These are phyloP conservation scores for Spea bombifrons DNA, from an alignment of 2,113 vertebrate species.

Conservation along the genomic window DNA sequence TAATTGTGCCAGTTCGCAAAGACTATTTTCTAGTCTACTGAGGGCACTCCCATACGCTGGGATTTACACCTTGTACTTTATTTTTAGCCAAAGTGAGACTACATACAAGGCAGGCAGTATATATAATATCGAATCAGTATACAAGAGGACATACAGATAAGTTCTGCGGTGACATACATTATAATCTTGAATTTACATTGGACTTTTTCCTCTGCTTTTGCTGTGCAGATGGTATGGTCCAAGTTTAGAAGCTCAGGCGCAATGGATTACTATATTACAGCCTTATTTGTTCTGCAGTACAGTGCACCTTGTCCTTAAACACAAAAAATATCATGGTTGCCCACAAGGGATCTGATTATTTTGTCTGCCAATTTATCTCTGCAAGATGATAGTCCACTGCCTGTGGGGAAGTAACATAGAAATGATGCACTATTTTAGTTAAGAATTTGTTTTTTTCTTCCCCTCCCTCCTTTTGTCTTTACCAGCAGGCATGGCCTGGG, in stretches of 20 bases:
- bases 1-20: constrained; percentile 10
- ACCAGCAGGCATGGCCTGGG: constrained; percentile 93
- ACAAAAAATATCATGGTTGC: neutral
- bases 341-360: neutral
- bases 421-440: constrained; percentile 55
- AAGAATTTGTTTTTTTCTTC: constrained; percentile 57
- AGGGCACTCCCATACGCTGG: neutral
- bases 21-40: neutral
- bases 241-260: too few relatives aligned
- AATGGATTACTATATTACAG: too few relatives aligned
- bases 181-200: too few relatives aligned
- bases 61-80: too few relatives aligned
- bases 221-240: too few relatives aligned
- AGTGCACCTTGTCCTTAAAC: neutral
- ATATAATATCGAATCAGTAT: too few relatives aligned
- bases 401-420: constrained; percentile 50
- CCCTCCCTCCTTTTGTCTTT: constrained; percentile 58
- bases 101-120: too few relatives aligned
- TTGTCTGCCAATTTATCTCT: constrained; percentile 57
- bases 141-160: too few relatives aligned
- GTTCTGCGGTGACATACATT: too few relatives aligned
- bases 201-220: too few relatives aligned
- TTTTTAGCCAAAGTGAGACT: too few relatives aligned
- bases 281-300: constrained; percentile 11
- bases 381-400: constrained; percentile 71